Percentiles rank a stretch among this genome's conserved stretches.
Evolutionary conservation across 2,888 invertebrate species (phyloP).

Genomic region (Trisateles emortualis): DNA sequence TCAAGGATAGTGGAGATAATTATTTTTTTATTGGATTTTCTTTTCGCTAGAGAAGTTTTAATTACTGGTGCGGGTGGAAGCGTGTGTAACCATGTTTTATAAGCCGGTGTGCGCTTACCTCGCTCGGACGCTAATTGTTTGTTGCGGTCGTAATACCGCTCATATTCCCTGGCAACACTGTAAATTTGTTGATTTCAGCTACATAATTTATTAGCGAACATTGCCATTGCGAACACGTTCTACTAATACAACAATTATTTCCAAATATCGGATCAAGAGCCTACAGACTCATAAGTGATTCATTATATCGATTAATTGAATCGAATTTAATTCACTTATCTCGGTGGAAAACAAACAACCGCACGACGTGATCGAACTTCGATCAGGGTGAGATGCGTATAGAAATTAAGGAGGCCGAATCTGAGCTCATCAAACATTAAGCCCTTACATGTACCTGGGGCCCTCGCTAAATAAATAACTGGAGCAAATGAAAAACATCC

Average conservation of each 20-base stretch:
- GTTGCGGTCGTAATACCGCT: constrained; percentile 72
- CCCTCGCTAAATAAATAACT: constrained; percentile 81
- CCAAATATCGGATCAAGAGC: constrained; percentile 32
- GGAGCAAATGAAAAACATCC: constrained; percentile 83
- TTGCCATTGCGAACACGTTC: constrained; percentile 45
- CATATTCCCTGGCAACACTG: constrained; percentile 58
- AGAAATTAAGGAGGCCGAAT: constrained; percentile 78
- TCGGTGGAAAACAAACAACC: constrained; percentile 54
- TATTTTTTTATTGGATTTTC: constrained; percentile 77
- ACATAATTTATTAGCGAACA: constrained; percentile 62
- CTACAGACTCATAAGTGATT: constrained; percentile 29
- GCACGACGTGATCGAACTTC: constrained; percentile 68
- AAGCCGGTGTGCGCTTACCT: constrained; percentile 50
- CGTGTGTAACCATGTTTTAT: constrained; percentile 62
- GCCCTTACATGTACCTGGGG: constrained; percentile 71
- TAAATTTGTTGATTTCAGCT: constrained; percentile 63
- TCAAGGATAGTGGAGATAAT: constrained; percentile 68
- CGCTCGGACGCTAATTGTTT: constrained; percentile 70
- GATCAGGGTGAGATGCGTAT: constrained; percentile 61
- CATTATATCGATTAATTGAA: constrained; percentile 48
- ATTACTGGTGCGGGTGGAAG: constrained; percentile 67
- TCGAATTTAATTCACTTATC: constrained; percentile 66
- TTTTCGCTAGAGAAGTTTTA: constrained; percentile 79
- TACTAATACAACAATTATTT: constrained; percentile 36
- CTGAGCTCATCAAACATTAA: constrained; percentile 84